These are phyloP conservation scores for Anableps anableps DNA, from an alignment of 2,797 vertebrate genomes.

Conservation along the genomic window DNA sequence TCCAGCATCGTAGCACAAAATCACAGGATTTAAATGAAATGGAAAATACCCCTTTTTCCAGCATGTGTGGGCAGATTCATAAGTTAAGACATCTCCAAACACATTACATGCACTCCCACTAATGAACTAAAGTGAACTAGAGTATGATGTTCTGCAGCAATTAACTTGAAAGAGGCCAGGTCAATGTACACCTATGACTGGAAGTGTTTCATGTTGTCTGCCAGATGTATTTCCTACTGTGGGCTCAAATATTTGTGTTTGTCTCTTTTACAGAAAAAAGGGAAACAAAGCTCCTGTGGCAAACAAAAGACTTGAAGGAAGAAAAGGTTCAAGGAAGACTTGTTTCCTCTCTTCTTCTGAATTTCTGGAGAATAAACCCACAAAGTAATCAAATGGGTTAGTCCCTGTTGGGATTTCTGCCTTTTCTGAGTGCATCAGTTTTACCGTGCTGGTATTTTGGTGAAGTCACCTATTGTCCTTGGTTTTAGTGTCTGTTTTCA, in stretches of 20 bases:
- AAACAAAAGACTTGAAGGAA: slow-evolving; percentile 31
- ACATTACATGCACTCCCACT: not conserved
- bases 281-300: slow-evolving; percentile 22
- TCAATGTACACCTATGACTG: not conserved
- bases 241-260: not conserved
- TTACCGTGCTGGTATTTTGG: slow-evolving; percentile 8
- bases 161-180: not conserved
- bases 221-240: not conserved
- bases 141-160: not conserved
- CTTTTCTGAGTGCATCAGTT: slow-evolving; percentile 19
- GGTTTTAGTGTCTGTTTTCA: not conserved
- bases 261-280: slow-evolving; percentile 6
- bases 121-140: not conserved
- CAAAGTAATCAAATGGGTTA: slow-evolving; percentile 27
- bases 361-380: not conserved
- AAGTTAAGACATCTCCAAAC: not conserved
- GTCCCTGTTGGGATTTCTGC: slow-evolving; percentile 7
- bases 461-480: slow-evolving; percentile 16
- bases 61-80: not conserved
- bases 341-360: slow-evolving; percentile 14
- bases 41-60: not conserved
- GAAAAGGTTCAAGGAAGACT: slow-evolving; percentile 11
- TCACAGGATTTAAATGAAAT: not conserved
- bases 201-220: not conserved
- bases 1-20: not conserved